These are phyloP conservation scores for Apeira syringaria DNA, from an alignment of 2,888 invertebrate species.

Conservation along the genomic window DNA sequence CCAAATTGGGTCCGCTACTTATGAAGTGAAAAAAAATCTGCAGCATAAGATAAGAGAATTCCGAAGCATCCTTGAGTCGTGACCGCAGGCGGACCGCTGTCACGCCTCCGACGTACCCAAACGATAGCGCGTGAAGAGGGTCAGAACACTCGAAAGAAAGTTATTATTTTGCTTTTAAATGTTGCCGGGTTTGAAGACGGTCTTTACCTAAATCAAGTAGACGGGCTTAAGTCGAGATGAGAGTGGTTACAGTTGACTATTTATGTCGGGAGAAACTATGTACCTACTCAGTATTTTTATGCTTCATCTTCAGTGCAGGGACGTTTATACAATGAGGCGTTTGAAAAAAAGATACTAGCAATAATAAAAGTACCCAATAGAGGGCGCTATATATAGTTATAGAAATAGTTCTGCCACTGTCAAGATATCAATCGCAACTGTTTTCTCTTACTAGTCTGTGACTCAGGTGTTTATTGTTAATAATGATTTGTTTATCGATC, in stretches of 20 bases:
- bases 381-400: no score
- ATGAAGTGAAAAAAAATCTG: slow-evolving; percentile 13
- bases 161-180: slow-evolving; percentile 37
- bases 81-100: slow-evolving; percentile 44
- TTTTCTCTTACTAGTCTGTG: no score
- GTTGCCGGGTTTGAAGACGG: slow-evolving; percentile 36
- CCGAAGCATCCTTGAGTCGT: slow-evolving; percentile 10
- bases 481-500: no score
- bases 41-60: slow-evolving; percentile 16
- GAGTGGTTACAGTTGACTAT: slow-evolving; percentile 20
- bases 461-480: no score
- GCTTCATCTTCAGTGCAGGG: no score
- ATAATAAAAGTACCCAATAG: no score
- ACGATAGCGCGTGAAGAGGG: slow-evolving; percentile 50
- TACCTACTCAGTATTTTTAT: no score
- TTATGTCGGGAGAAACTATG: slow-evolving; percentile 10
- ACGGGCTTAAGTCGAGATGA: slow-evolving; percentile 31
- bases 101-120: slow-evolving; percentile 36
- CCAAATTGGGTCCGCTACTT: not conserved
- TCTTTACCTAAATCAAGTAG: slow-evolving; percentile 36
- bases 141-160: slow-evolving; percentile 38
- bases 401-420: no score
- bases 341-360: no score
- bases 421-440: no score
- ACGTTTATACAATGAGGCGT: no score